phyloP scores from a whole-genome alignment of 2,113 vertebrate species.

The Albula glossodonta region DNA sequence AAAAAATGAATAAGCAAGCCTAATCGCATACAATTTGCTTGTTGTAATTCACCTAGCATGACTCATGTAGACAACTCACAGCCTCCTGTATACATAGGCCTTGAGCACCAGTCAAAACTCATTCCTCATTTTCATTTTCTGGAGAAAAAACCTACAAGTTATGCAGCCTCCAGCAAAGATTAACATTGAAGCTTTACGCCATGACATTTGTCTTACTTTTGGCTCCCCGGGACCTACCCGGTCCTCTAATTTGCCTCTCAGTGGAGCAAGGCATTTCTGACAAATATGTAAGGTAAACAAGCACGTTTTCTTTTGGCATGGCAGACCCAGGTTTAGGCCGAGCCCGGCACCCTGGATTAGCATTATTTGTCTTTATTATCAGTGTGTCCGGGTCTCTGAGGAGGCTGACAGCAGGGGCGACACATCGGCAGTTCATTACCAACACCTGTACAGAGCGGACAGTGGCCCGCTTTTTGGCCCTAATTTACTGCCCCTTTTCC shows the following conservation, averaged over 20 bases:
- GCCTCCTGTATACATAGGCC: background rate
- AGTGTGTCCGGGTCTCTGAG: background rate
- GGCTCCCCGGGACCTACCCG: background rate
- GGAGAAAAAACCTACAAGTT: background rate
- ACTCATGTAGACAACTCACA: too few relatives aligned
- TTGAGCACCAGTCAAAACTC: too few relatives aligned
- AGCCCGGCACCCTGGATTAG: background rate
- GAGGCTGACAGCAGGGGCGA: background rate
- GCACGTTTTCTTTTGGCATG: background rate
- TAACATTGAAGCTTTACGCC: background rate
- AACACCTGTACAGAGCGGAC: background rate
- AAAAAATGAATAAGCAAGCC: too few relatives aligned
- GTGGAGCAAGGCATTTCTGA: background rate
- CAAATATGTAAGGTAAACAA: background rate
- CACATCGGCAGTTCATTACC: background rate
- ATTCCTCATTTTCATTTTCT: too few relatives aligned
- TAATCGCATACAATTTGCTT: too few relatives aligned
- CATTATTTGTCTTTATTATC: background rate
- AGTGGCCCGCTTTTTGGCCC: background rate
- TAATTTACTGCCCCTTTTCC: background rate
- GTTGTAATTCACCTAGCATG: too few relatives aligned
- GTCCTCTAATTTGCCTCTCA: background rate
- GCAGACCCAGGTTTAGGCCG: background rate
- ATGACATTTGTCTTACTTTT: background rate
- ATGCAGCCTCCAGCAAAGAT: background rate